Evolutionary conservation across 2,888 invertebrate genomes (phyloP).

Genomic region (Sabatieria punctata): DNA sequence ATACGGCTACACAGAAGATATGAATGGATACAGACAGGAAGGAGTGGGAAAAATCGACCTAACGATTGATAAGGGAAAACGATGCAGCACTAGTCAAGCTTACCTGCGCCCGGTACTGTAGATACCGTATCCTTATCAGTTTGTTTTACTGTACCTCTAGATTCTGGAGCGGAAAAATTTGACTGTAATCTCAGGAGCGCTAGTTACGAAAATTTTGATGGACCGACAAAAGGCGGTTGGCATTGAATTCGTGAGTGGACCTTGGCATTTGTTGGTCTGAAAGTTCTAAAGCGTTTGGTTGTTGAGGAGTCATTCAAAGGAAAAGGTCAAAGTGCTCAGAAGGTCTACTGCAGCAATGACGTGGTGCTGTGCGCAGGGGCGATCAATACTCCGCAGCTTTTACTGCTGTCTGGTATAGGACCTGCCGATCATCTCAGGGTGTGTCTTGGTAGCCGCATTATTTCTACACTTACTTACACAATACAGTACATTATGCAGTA

Average conservation of each 20-base stretch:
- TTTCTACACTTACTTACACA: too few relatives aligned
- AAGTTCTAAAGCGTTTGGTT: too few relatives aligned
- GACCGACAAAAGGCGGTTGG: constrained; percentile 35
- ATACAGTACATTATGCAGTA: too few relatives aligned
- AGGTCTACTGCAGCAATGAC: constrained; percentile 49
- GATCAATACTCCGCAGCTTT: constrained; percentile 74
- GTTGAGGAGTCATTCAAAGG: too few relatives aligned
- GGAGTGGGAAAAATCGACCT: constrained; percentile 39
- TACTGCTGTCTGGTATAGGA: constrained; percentile 67
- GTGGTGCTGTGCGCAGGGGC: constrained; percentile 77
- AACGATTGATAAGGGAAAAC: constrained; percentile 30
- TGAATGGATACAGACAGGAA: constrained; percentile 40
- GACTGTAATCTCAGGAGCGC: constrained; percentile 18
- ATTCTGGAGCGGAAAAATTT: constrained; percentile 11
- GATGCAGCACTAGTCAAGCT: constrained; percentile 49
- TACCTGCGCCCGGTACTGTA: constrained; percentile 40
- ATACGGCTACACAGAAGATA: constrained; percentile 37
- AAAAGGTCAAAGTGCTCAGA: too few relatives aligned
- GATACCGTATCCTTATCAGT: too few relatives aligned
- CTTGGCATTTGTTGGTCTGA: too few relatives aligned
- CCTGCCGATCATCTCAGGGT: constrained; percentile 19
- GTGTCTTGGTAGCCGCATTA: too few relatives aligned
- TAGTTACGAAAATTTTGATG: constrained; percentile 25
- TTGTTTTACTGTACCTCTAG: too few relatives aligned
- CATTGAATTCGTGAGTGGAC: constrained; percentile 29